Percentiles rank a stretch among this genome's conserved stretches.
phyloP scores from a whole-genome alignment of 2,113 vertebrate genomes.

The Casuarius casuarius region DNA sequence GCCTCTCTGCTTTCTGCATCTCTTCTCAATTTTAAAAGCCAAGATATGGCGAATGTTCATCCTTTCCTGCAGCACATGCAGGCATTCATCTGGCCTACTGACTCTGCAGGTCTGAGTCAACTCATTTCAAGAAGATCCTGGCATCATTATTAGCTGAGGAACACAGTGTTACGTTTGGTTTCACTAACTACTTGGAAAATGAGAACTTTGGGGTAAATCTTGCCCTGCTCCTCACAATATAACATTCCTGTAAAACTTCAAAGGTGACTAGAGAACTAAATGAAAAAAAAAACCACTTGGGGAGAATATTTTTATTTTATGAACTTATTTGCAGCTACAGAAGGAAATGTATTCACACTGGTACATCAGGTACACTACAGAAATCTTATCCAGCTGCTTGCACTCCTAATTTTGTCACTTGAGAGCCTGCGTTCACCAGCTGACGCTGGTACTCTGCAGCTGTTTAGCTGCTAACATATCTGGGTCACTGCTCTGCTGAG shows the following conservation, averaged over 20 bases:
- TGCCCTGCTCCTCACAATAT: neutral
- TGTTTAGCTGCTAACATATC: slow-evolving; percentile 10
- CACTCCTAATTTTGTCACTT: neutral
- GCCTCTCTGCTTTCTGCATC: neutral
- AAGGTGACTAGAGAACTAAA: neutral
- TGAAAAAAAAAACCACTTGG: accelerated
- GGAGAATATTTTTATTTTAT: neutral
- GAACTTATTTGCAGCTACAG: neutral
- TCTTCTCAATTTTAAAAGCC: neutral
- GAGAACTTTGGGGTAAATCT: neutral
- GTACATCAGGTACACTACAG: slow-evolving; percentile 19
- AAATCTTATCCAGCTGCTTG: neutral
- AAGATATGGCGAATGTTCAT: neutral
- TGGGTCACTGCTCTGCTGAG: neutral
- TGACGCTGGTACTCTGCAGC: slow-evolving; percentile 5
- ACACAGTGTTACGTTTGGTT: neutral
- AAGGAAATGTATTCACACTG: neutral
- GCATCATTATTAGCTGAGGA: neutral
- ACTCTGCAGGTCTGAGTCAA: neutral
- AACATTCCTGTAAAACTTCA: neutral
- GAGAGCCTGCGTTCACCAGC: neutral
- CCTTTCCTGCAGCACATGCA: neutral
- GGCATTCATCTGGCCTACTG: neutral
- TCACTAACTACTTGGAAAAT: neutral
- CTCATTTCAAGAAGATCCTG: neutral